Percentiles rank a stretch among this genome's conserved stretches.
phyloP scores from a whole-genome alignment of 2,888 invertebrate species.

The Pediacus dermestoides region DNA sequence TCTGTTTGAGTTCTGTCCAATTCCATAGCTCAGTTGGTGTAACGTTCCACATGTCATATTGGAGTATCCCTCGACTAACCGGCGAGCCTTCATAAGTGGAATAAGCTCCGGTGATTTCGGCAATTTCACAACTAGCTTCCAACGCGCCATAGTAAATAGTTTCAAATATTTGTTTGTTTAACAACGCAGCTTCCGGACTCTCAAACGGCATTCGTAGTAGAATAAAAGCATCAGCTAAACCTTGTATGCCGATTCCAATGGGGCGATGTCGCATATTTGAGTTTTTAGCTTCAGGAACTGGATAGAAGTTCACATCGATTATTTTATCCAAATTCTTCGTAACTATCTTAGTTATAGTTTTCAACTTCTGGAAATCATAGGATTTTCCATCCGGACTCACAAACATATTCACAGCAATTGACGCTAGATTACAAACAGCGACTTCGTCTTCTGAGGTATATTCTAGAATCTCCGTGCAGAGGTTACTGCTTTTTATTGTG shows the following conservation, averaged over 20 bases:
- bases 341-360: constrained; percentile 81
- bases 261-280: constrained; percentile 87
- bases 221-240: constrained; percentile 94
- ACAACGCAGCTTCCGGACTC: constrained; percentile 73
- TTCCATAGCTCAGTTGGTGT: constrained; percentile 84
- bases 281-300: constrained; percentile 78
- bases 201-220: constrained; percentile 92
- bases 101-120: constrained; percentile 79
- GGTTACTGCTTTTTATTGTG: constrained; percentile 95
- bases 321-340: constrained; percentile 94
- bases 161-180: constrained; percentile 97
- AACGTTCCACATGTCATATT: constrained; percentile 97
- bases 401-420: constrained; percentile 94
- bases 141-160: constrained; percentile 96
- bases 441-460: constrained; percentile 90
- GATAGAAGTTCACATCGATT: constrained; percentile 95
- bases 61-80: constrained; percentile 90
- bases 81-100: constrained; percentile 90
- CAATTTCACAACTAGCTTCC: constrained; percentile 93
- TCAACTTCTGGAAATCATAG: constrained; percentile 85
- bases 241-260: constrained; percentile 94
- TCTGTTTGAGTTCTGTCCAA: constrained; percentile 78
- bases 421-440: constrained; percentile 97
- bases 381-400: constrained; percentile 69
- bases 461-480: constrained; percentile 97